Evolutionary conservation across 2,797 vertebrate species (phyloP), one percentile per base, ranked within the genome.

Genomic region (Channallabes apus): DNA sequence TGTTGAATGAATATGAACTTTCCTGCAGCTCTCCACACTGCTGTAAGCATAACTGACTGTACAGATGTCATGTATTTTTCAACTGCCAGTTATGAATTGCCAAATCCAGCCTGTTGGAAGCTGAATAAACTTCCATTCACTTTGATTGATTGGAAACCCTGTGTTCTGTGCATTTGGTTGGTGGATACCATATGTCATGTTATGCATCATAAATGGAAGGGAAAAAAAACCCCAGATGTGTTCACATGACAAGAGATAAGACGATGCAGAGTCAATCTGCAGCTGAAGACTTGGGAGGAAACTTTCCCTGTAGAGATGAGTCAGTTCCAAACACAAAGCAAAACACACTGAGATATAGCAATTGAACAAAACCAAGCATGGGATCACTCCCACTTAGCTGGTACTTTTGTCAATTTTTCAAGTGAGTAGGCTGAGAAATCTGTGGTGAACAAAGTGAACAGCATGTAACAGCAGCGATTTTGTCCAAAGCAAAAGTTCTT

Each of bases 351-450:
- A 89, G 76, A 89, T 88, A 83, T 76, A 76, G 65, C 84, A 82
- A 85, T 80, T 83, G 85, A 91, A 88, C 78, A 86, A 72, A 89
- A 87, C 67, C 87, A 91, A 86, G 87, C 89, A 88, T 88, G 87
- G 84, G 79, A 84, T 87, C 82, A 88, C 88, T 88, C 88, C 90
- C 84, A 87, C 88, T 87, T 85, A 80, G 83, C 85, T 86, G 80
- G 75, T 86, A 87, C 86, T 88, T 88, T 86, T 90, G 89, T 87
- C 88, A 89, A 58, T 82, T 84, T 86, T 87, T 91, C 82, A 90
- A 88, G 85, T 82, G 85, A 90, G 91, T 89, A 85, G 87, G 90
- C 87, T 83, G 86, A 78, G 72, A 90, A 89, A 90, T 91, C 89
- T 90, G 85, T 88, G 86, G 68, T 86, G 82, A 87, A 86, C 83